Conservation (phyloP, 1,140 invertebrate genomes). For the Nasonia giraulti region DNA sequence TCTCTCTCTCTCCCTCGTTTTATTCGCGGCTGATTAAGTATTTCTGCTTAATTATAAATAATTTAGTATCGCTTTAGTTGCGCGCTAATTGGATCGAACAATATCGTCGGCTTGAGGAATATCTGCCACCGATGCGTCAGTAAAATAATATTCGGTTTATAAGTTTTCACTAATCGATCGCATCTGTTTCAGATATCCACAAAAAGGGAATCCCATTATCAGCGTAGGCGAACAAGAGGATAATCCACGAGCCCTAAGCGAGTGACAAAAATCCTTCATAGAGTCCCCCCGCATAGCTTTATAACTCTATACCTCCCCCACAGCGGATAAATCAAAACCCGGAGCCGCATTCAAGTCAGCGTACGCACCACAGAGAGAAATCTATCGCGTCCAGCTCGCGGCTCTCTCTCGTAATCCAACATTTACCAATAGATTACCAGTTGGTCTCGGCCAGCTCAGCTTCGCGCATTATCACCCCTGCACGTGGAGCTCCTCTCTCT, state of each 20-base stretch:
- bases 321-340: neutral
- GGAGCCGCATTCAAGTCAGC: neutral
- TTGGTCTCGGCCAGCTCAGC: neutral
- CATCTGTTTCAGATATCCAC: no score
- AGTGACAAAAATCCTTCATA: no score
- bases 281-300: neutral
- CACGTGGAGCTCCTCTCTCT: neutral
- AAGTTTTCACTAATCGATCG: no score
- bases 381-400: neutral
- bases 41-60: slow-evolving; percentile 15
- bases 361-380: neutral
- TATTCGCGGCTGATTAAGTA: slow-evolving; percentile 1
- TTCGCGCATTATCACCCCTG: slow-evolving; percentile 22
- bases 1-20: neutral
- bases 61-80: neutral
- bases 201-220: no score
- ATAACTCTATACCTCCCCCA: neutral
- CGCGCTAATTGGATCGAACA: neutral
- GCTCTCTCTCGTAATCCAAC: neutral
- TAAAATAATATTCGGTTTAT: no score
- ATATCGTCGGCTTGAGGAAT: neutral
- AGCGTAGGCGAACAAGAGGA: no score
- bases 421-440: neutral
- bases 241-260: no score
- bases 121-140: no score